Conservation (phyloP, 2,113 vertebrate genomes). For the Cochlearius cochlearius region DNA sequence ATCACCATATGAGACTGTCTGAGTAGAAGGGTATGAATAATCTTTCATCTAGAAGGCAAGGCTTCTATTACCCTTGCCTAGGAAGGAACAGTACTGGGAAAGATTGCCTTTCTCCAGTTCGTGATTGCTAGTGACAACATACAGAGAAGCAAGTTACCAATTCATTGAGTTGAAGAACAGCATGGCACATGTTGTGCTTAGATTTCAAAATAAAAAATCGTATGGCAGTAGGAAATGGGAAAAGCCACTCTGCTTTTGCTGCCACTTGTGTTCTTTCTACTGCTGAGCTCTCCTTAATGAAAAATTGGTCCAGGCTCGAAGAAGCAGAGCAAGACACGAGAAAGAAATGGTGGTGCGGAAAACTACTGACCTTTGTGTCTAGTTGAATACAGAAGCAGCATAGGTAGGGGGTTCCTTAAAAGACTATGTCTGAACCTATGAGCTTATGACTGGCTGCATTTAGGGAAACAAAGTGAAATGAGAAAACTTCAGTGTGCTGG, state of each 20-base stretch:
- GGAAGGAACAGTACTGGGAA: neutral
- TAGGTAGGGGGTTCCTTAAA: neutral
- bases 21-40: neutral
- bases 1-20: neutral
- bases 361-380: neutral
- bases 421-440: neutral
- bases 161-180: neutral
- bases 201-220: slow-evolving; percentile 8
- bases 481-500: neutral
- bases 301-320: neutral
- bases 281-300: neutral
- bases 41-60: neutral
- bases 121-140: neutral
- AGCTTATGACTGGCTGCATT: neutral
- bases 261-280: neutral
- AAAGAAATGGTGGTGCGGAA: neutral
- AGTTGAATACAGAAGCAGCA: neutral
- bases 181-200: neutral
- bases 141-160: slow-evolving; percentile 17
- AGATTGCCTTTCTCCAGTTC: neutral
- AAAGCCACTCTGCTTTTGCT: neutral
- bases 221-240: neutral
- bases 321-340: neutral
- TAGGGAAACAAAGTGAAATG: neutral
- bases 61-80: neutral